Conservation (phyloP, 1,140 invertebrate species). For the Sinonovacula constricta region DNA sequence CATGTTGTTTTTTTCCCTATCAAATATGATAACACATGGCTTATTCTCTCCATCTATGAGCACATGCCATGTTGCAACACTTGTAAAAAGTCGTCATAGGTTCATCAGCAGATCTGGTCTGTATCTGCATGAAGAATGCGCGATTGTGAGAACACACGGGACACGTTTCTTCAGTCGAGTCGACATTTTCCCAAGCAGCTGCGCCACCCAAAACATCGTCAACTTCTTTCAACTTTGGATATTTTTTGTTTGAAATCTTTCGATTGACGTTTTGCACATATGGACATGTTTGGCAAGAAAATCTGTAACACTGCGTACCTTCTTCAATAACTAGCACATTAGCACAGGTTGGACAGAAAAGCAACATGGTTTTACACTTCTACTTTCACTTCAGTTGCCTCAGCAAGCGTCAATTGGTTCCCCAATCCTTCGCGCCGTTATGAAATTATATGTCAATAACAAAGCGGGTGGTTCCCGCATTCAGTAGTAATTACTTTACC, state of each 20-base stretch:
- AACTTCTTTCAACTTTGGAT: conserved; percentile 84
- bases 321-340: conserved; percentile 92
- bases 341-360: conserved; percentile 93
- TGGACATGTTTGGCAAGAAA: conserved; percentile 93
- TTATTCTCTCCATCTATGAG: conserved; percentile 96
- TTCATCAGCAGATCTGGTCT: conserved; percentile 98
- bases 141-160: conserved; percentile 92
- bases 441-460: no score
- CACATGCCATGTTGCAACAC: conserved; percentile 94
- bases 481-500: no score
- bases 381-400: no score
- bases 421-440: no score
- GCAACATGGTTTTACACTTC: conserved; percentile 88
- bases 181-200: conserved; percentile 97
- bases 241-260: conserved; percentile 81
- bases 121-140: conserved; percentile 98
- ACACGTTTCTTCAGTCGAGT: conserved; percentile 91
- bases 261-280: conserved; percentile 89
- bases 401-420: no score
- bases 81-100: conserved; percentile 99
- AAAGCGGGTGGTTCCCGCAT: no score
- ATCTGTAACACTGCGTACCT: conserved; percentile 83
- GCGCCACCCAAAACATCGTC: conserved; percentile 96
- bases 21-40: no score
- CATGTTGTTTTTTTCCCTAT: no score